A percentile compares a stretch with the other conserved stretches of the same genome.
phyloP scores from a whole-genome alignment of 2,888 invertebrate species.

The Amphipyra tragopoginis region DNA sequence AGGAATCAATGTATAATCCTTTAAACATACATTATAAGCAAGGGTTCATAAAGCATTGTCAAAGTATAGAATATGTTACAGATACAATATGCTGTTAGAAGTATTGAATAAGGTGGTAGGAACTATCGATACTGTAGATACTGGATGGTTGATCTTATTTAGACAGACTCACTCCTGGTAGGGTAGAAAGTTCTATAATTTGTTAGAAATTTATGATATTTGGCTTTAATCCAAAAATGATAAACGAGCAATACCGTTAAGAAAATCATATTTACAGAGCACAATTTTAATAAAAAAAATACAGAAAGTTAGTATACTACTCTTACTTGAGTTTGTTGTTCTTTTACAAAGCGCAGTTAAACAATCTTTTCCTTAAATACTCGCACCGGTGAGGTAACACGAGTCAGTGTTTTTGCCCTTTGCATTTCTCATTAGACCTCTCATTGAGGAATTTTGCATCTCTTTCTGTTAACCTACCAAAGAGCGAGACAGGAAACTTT shows the following conservation, averaged over 20 bases:
- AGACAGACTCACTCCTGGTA: too few species aligned
- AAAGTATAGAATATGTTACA: conserved; percentile 9
- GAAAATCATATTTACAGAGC: too few species aligned
- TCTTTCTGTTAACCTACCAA: conserved; percentile 20
- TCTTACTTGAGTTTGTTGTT: conserved; percentile 1
- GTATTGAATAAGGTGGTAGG: neutral
- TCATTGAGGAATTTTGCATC: conserved; percentile 50
- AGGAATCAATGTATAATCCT: conserved; percentile 26
- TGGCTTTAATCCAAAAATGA: too few species aligned
- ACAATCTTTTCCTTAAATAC: conserved; percentile 37
- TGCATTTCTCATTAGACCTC: conserved; percentile 60
- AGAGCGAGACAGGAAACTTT: conserved; percentile 33
- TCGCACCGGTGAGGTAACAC: conserved; percentile 40
- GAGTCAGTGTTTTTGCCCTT: conserved; percentile 56
- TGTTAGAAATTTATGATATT: too few species aligned
- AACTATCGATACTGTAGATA: too few species aligned
- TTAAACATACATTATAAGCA: conserved; percentile 4
- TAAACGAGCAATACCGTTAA: too few species aligned
- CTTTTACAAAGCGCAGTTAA: conserved; percentile 29
- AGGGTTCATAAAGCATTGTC: conserved; percentile 14
- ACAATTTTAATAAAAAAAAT: too few species aligned
- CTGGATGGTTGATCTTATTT: too few species aligned
- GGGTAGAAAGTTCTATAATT: too few species aligned
- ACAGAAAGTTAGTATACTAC: neutral
- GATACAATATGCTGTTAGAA: neutral